A percentile compares a stretch with the other conserved stretches of the same genome.
phyloP scores from a whole-genome alignment of 2,113 vertebrate genomes.

The Pithys albifrons region DNA sequence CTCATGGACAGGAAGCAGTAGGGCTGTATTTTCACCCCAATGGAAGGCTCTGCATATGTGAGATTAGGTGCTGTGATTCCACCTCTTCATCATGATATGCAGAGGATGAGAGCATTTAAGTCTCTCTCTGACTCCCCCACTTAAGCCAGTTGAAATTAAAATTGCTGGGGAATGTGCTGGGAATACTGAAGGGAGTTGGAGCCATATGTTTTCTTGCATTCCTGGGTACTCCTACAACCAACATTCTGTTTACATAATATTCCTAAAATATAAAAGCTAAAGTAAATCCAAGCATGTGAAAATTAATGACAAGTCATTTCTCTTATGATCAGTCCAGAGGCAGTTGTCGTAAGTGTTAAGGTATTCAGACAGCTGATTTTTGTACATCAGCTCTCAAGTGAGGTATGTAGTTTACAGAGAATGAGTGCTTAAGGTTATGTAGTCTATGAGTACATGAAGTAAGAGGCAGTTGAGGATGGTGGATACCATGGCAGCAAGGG shows the following conservation, averaged over 20 bases:
- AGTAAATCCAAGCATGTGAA: conserved; percentile 46
- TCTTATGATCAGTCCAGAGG: conserved; percentile 32
- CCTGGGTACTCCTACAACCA: neutral
- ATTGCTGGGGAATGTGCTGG: neutral
- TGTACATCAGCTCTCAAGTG: conserved; percentile 59
- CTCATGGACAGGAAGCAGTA: neutral
- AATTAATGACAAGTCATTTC: conserved; percentile 56
- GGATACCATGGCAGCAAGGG: conserved; percentile 29
- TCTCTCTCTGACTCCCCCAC: neutral
- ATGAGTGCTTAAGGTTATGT: conserved; percentile 31
- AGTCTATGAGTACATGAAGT: neutral
- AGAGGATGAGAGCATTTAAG: neutral
- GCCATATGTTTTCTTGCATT: conserved; percentile 25
- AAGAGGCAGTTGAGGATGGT: conserved; percentile 21
- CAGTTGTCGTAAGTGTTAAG: conserved; percentile 58
- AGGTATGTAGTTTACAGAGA: conserved; percentile 56
- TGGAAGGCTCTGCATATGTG: neutral
- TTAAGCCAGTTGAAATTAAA: conserved; percentile 35
- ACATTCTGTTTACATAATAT: conserved; percentile 31
- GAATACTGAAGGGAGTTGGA: conserved; percentile 1
- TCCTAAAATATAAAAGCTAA: conserved; percentile 50
- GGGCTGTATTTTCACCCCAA: neutral
- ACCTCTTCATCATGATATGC: neutral
- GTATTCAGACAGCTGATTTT: conserved; percentile 66
- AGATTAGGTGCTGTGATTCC: neutral